Base-by-base conservation (phyloP, 2,113 vertebrate species). In the Oncorhynchus mykiss region DNA sequence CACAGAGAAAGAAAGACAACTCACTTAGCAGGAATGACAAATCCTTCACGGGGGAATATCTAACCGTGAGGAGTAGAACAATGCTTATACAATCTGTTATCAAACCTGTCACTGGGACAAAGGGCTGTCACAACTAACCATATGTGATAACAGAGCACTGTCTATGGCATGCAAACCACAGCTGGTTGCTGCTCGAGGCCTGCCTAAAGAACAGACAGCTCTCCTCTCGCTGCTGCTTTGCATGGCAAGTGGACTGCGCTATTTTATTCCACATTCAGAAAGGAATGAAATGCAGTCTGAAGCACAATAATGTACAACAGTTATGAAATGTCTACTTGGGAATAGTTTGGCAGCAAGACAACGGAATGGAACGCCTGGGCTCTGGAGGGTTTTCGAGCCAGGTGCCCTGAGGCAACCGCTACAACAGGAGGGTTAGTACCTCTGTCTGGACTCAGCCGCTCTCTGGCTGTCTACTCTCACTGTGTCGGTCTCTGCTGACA, bases 41-140 rank as follows among this genome's bases (percentile, higher is more conserved):
- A 87, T 87, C 73, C 79, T 25, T 76, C 69, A 74, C 45, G 5
- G 48, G 83, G 84, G 85, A 79, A 79, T 88, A 83, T 82, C 80
- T 74, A 18, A 13, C 22, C 20, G 16, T 54, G 51, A 51, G 49
- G 68, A 77, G 51, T 79, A 76, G 82, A 82, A 86, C 83, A 79
- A 86, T 75, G 85, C 80, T 78, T 78, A 70, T 78, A 62, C 75
- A 54, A 90, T 87, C 89, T 78, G 88, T 90, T 91, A 91, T 88
- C 82, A 83, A 80, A 89, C 78, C 85, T 80, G 88, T 90, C 88
- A 87, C 78, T 67, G 45, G 73, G 71, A 84, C 83, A 87, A 88
- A 82, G 67, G 39, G 54, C 74, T 81, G 88, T 80, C 82, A 86
- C 84, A 88, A 86, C 85, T 90, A 86, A 85, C 80, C 24, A 67